phyloP scores from a whole-genome alignment of 2,797 vertebrate species.

The Anableps anableps region DNA sequence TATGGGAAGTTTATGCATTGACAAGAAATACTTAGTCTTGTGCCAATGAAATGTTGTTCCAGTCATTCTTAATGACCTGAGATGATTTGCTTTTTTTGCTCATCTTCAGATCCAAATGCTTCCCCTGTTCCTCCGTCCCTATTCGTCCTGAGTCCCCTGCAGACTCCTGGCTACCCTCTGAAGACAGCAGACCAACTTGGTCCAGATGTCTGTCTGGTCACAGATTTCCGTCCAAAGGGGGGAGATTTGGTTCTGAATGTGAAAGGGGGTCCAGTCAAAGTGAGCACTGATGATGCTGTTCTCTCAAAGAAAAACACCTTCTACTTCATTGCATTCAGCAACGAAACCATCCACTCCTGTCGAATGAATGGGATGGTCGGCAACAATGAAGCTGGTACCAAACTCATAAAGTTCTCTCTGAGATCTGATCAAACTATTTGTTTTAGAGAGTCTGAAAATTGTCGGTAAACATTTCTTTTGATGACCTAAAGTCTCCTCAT shows the following conservation, averaged over 20 bases:
- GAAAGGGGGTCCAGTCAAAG: fast-evolving
- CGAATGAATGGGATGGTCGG: fast-evolving
- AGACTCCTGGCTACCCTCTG: fast-evolving
- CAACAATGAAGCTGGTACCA: slow-evolving; percentile 10
- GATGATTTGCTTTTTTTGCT: not conserved
- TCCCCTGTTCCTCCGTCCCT: fast-evolving
- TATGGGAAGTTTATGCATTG: not conserved
- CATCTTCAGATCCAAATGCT: slow-evolving; percentile 25
- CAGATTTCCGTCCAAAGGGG: slow-evolving; percentile 12
- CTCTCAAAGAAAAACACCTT: slow-evolving; percentile 9
- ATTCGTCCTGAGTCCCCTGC: slow-evolving; percentile 37
- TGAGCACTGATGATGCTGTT: fast-evolving
- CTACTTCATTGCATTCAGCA: slow-evolving; percentile 42
- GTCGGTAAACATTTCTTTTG: not conserved
- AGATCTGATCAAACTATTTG: not conserved
- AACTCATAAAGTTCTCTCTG: not conserved
- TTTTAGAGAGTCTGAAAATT: not conserved
- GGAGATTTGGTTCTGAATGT: slow-evolving; percentile 2
- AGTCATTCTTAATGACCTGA: not conserved
- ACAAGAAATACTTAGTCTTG: not conserved
- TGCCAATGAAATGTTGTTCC: not conserved
- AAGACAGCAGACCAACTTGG: fast-evolving
- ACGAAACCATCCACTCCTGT: slow-evolving; percentile 25
- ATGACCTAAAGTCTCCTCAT: not conserved
- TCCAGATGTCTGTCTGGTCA: slow-evolving; percentile 62